A percentile compares a stretch with the other conserved stretches of the same genome.
phyloP scores from a whole-genome alignment of 2,888 invertebrate genomes.

The Athalia cordata region DNA sequence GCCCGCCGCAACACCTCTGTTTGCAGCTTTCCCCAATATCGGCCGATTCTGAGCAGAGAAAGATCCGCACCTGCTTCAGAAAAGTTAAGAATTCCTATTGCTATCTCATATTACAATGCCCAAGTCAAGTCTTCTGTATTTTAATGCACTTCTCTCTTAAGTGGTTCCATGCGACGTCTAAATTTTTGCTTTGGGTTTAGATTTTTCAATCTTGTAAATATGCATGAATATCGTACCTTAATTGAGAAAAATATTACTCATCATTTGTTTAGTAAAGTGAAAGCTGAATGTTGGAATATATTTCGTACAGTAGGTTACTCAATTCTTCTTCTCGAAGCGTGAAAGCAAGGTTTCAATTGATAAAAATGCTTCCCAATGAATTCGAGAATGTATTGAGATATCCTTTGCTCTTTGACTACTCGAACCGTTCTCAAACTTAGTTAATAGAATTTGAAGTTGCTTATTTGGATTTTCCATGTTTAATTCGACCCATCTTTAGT shows the following conservation, averaged over 20 bases:
- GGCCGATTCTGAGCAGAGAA: constrained; percentile 64
- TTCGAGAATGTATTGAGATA: background rate
- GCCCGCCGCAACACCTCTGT: constrained; percentile 64
- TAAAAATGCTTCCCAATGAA: background rate
- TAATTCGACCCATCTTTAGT: too few relatives aligned
- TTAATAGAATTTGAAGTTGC: too few relatives aligned
- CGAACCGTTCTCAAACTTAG: too few relatives aligned
- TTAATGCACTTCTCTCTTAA: background rate
- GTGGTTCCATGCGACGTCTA: background rate
- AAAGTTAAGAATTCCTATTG: background rate
- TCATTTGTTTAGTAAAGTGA: constrained; percentile 2
- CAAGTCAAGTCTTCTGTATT: too few relatives aligned
- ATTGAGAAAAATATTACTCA: background rate
- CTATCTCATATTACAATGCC: too few relatives aligned
- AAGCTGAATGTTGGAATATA: background rate
- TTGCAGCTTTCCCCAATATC: constrained; percentile 71
- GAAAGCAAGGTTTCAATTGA: background rate
- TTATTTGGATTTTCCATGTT: too few relatives aligned
- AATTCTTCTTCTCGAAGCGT: background rate
- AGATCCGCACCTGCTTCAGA: background rate
- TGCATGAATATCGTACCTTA: constrained; percentile 15
- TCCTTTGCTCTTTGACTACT: background rate
- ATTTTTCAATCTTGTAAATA: constrained; percentile 4
- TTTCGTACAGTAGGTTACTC: background rate
- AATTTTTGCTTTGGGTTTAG: constrained; percentile 8